Evolutionary conservation across 2,888 invertebrate genomes (phyloP).

Genomic region (Campopleginae sp.): DNA sequence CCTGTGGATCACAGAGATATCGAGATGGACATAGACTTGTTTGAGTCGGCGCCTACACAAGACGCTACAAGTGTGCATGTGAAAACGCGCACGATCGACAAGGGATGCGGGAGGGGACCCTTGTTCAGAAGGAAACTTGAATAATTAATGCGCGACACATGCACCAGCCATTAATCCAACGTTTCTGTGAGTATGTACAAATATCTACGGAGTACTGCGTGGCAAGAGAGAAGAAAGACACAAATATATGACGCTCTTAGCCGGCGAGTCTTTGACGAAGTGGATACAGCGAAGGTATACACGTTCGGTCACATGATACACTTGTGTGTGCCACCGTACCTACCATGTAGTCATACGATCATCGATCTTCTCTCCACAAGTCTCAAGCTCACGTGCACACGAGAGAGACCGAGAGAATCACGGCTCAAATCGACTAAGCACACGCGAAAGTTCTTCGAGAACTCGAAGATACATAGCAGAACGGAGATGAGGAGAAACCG

Average conservation of each 20-base stretch:
- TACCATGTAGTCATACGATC: constrained; percentile 48
- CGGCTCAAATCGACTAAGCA: constrained; percentile 54
- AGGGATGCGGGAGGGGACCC: constrained; percentile 42
- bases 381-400: constrained; percentile 40
- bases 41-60: constrained; percentile 40
- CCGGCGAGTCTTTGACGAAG: constrained; percentile 63
- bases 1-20: neutral
- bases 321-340: constrained; percentile 18
- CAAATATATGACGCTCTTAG: constrained; percentile 8
- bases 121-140: constrained; percentile 64
- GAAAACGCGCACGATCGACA: constrained; percentile 64
- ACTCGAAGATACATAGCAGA: constrained; percentile 46
- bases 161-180: constrained; percentile 72
- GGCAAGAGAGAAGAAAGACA: constrained; percentile 36
- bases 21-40: constrained; percentile 47
- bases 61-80: constrained; percentile 43
- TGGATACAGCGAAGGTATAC: constrained; percentile 28
- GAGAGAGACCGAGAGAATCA: constrained; percentile 1
- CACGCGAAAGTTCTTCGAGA: constrained; percentile 57
- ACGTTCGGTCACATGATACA: constrained; percentile 42
- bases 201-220: constrained; percentile 56
- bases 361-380: constrained; percentile 64
- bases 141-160: constrained; percentile 75
- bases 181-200: constrained; percentile 67
- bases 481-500: constrained; percentile 36